phyloP scores from a whole-genome alignment of 2,113 vertebrate genomes.

The Ovibos moschatus region DNA sequence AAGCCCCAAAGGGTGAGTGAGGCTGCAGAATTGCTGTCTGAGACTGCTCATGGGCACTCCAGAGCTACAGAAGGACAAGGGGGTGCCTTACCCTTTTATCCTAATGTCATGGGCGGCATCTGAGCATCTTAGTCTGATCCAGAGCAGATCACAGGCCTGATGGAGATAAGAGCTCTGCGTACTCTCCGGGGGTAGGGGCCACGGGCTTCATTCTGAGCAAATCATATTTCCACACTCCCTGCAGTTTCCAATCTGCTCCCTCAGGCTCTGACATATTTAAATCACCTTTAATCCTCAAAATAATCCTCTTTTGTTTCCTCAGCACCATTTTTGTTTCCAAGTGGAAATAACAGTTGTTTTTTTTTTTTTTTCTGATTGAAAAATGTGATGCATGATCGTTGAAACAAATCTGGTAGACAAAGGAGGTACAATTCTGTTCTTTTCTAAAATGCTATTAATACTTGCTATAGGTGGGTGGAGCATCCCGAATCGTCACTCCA shows the following conservation, averaged over 20 bases:
- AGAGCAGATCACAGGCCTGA: not conserved
- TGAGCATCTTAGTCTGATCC: not conserved
- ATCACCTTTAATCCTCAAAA: not conserved
- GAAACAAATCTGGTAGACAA: no score
- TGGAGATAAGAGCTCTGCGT: not conserved
- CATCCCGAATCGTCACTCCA: not conserved
- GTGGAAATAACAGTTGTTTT: not conserved
- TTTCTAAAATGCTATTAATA: not conserved
- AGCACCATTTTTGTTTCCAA: not conserved
- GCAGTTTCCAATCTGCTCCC: no score
- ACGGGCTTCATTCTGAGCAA: not conserved
- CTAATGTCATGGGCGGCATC: rapidly evolving
- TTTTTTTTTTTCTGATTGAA: not conserved
- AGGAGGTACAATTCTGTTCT: not conserved
- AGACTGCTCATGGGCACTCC: rapidly evolving
- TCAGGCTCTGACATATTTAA: not conserved
- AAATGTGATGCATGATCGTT: not conserved
- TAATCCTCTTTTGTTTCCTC: not conserved
- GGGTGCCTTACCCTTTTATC: not conserved
- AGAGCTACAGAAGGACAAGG: no score
- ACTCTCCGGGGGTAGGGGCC: not conserved
- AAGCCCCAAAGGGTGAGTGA: not conserved
- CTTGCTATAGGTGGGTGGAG: not conserved
- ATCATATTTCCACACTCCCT: not conserved
- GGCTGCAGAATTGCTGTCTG: no score